phyloP scores from a whole-genome alignment of 2,888 invertebrate species.

The Lottia scabra region DNA sequence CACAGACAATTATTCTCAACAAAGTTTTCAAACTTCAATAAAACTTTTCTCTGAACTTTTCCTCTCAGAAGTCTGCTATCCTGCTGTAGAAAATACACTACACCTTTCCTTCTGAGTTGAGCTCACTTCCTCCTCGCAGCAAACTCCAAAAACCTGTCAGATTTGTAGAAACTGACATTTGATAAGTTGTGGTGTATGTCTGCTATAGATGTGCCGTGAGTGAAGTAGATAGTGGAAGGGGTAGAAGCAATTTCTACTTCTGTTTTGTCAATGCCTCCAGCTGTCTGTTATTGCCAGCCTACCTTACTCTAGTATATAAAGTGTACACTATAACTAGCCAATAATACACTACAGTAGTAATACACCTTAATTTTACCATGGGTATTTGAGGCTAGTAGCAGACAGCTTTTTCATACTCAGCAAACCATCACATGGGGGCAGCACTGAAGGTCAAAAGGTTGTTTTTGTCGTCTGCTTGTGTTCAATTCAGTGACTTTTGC shows the following conservation, averaged over 20 bases:
- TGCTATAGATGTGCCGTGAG: background rate
- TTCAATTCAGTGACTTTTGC: background rate
- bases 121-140: background rate
- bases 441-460: constrained; percentile 4
- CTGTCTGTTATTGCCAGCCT: background rate
- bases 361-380: too few relatives aligned
- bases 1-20: too few relatives aligned
- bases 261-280: constrained; percentile 4
- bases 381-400: background rate
- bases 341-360: too few relatives aligned
- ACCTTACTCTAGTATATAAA: background rate
- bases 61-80: too few relatives aligned
- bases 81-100: too few relatives aligned
- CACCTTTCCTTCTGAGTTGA: too few relatives aligned
- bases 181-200: constrained; percentile 2
- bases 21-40: too few relatives aligned
- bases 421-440: background rate
- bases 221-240: background rate
- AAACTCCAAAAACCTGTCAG: constrained; percentile 3
- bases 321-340: too few relatives aligned
- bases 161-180: background rate
- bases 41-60: too few relatives aligned
- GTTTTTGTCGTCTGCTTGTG: background rate
- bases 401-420: background rate
- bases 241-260: constrained; percentile 1